Evolutionary conservation across 2,888 invertebrate species (phyloP), one percentile per base, ranked within the genome.

Genomic region (Athalia rosae): DNA sequence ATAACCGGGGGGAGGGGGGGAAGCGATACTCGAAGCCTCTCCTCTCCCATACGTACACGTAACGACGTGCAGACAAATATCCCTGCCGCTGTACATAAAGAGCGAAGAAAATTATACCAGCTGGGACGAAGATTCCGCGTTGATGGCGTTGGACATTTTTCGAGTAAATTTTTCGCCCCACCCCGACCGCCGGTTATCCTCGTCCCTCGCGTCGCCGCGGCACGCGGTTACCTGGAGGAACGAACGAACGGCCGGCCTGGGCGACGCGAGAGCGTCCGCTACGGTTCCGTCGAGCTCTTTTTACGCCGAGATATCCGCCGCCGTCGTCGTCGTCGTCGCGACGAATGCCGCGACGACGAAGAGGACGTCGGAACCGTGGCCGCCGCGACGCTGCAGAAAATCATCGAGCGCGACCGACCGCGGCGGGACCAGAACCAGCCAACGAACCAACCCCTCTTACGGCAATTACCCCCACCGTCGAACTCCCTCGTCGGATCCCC

Each of bases 401-500:
- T 28, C 28, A 28, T 28, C 28, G 28, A 28, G 28, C 28, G 28
- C 28, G 53, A 53, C 53, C 9, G 53, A 53, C 53, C n/a, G 53
- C 53, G 53, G 9, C 3, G n/a, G 53, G 53, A 28, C 28, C 28
- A 28, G 43, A 56, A 61, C 53, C 74, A 62, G 61, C 74, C 62
- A 74, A 74, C 74, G 61, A 48, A 82, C 77, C 83, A 81, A 81
- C 83, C 84, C 83, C 81, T 81, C 81, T 82, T 79, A 79, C 71
- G 80, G 82, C 84, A 85, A 87, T 87, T 87, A 87, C 84, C 83
- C 83, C 83, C 83, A 79, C 80, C 82, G 28, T 28, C 28, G 28
- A 28, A 28, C 28, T 28, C 82, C 82, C 66, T 76, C 78, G 56
- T 78, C 71, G 73, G 79, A 83, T 81, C 59, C 81, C 79, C 81